Base-by-base conservation (phyloP, 2,113 vertebrate species). In the Phalacrocorax carbo region DNA sequence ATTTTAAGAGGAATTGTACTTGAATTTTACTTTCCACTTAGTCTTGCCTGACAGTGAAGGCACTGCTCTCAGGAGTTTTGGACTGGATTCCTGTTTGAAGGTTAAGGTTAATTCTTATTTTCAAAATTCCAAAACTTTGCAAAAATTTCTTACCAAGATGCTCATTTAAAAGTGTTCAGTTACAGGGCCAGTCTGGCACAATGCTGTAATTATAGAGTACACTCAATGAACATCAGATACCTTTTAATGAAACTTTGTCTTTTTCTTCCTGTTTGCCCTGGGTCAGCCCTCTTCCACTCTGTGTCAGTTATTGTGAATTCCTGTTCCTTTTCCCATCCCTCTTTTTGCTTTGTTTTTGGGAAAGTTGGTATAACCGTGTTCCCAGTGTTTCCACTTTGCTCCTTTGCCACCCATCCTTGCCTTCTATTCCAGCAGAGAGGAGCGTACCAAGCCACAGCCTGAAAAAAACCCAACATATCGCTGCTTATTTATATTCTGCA, bases 361-460 rank as follows among this genome's bases (percentile, higher is more conserved):
- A 82, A 20, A 66, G n/a, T 9, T 60, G 68, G 29, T 77, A 36
- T 88, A 88, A 36, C 11, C 34, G 18, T 4, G 7, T 55, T 95
- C 10, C 91, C 55, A 76, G 68, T 36, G 42, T 88, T 46, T 76
- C 75, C 69, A 22, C 76, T 93, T 8, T 76, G 76, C 15, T 96
- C 81, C 84, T 96, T 85, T 5, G 15, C 93, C 55, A 94, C 64
- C 86, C 87, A 91, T 5, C 61, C 69, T 95, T 97, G 90, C 29
- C 49, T 97, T 89, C 15, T 66, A 17, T 68, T 94, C 77, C 96
- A 93, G n/a, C 71, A 91, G 38, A 96, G 84, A 65, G 96, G 96
- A 26, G 90, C 95, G 32, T 94, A 98, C 97, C 97, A 98, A 85
- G 96, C 93, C 62, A 98, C 7, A 26, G 98, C 97, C 98, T 98